A percentile compares a stretch with the other conserved stretches of the same genome.
These are phyloP conservation scores for Atlantisia rogersi DNA, from an alignment of 2,113 vertebrate species.

Conservation along the genomic window DNA sequence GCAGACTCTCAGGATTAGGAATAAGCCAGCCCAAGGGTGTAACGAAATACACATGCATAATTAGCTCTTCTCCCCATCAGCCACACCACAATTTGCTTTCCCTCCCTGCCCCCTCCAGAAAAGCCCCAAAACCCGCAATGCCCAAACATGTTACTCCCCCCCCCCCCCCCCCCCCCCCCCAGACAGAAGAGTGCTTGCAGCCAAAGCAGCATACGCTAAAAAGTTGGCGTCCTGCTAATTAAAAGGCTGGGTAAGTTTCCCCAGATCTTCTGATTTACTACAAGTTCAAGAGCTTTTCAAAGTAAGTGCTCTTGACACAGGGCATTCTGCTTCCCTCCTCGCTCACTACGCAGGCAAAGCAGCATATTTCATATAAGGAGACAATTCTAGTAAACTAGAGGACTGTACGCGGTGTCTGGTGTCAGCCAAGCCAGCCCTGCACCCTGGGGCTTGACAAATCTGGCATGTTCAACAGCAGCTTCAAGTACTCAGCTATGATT, in stretches of 20 bases:
- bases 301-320: conserved; percentile 29
- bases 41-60: neutral
- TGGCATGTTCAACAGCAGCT: neutral
- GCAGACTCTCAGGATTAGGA: neutral
- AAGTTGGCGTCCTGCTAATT: neutral
- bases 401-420: fast-evolving
- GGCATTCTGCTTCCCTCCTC: neutral
- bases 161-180: neutral
- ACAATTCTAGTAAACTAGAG: neutral
- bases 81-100: neutral
- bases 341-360: neutral
- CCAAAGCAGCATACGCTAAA: neutral
- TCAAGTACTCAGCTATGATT: neutral
- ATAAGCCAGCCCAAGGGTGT: neutral
- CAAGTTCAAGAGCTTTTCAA: conserved; percentile 50
- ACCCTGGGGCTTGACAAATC: neutral
- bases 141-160: neutral
- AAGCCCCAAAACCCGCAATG: neutral
- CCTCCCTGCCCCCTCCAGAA: neutral
- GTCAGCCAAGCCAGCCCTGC: neutral
- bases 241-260: conserved; percentile 7
- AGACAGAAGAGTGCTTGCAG: neutral
- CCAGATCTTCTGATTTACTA: neutral
- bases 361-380: neutral
- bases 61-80: neutral